These are phyloP conservation scores for Carabus problematicus DNA, from an alignment of 2,888 invertebrate species.

Conservation along the genomic window DNA sequence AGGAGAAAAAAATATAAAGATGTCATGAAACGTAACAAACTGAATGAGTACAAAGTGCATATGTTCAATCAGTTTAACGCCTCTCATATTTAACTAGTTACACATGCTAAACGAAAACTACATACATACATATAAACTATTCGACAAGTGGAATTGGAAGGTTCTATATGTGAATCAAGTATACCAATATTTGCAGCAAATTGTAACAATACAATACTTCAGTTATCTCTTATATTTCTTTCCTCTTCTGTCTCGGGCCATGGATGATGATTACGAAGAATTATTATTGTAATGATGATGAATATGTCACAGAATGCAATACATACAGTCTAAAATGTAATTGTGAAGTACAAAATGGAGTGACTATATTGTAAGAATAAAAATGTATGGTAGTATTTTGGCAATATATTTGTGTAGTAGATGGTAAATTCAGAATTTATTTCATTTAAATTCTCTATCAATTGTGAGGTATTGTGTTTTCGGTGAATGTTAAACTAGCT, in stretches of 20 bases:
- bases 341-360: constrained; percentile 41
- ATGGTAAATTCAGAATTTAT: constrained; percentile 50
- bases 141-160: constrained; percentile 32
- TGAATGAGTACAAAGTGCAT: constrained; percentile 15
- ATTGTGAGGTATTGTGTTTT: constrained; percentile 49
- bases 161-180: constrained; percentile 22
- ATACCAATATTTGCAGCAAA: constrained; percentile 25
- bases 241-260: constrained; percentile 1
- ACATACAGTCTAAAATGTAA: constrained; percentile 40
- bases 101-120: no score
- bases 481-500: constrained; percentile 43
- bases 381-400: constrained; percentile 48
- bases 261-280: constrained; percentile 1
- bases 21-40: constrained; percentile 17
- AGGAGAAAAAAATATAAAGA: not conserved
- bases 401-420: constrained; percentile 50
- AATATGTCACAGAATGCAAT: constrained; percentile 34
- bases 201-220: no score
- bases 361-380: constrained; percentile 41
- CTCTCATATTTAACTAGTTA: no score
- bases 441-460: constrained; percentile 48
- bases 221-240: not conserved
- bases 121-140: not conserved
- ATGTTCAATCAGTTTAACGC: not conserved
- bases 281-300: constrained; percentile 13